Evolutionary conservation across 2,797 vertebrate genomes (phyloP).

Genomic region (Uromys caudimaculatus): DNA sequence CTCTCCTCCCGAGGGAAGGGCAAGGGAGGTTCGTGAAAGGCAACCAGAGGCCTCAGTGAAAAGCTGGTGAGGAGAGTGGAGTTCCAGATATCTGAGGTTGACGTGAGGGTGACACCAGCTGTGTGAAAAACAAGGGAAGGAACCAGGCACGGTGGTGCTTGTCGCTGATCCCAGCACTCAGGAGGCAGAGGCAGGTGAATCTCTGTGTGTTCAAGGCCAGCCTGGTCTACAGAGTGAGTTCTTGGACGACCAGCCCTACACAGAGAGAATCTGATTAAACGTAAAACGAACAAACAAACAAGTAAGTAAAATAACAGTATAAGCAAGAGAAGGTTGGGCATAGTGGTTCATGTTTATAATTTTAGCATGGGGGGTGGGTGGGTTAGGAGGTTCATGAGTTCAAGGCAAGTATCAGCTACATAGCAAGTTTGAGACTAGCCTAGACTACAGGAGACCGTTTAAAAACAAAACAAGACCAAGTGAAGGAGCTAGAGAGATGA

Average conservation of each 20-base stretch:
- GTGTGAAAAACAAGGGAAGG: neutral
- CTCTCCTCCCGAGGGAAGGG: neutral
- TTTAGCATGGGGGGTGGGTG: neutral
- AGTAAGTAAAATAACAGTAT: neutral
- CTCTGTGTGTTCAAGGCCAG: neutral
- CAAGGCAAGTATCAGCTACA: neutral
- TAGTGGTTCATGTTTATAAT: neutral
- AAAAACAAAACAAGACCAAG: neutral
- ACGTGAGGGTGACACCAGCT: neutral
- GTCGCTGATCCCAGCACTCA: neutral
- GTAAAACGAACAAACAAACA: neutral
- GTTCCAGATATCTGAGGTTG: too few species aligned
- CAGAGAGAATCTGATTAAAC: neutral
- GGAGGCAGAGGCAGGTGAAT: neutral
- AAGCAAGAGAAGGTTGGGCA: neutral
- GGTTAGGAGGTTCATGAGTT: neutral
- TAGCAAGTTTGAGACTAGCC: neutral
- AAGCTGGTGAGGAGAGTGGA: neutral
- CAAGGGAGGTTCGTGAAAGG: neutral
- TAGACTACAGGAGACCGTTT: neutral
- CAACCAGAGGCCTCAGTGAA: neutral
- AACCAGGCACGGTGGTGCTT: neutral
- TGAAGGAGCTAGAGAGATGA: neutral
- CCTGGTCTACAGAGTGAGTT: neutral
- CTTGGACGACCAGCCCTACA: neutral